These are phyloP conservation scores for Pygoscelis adeliae DNA, from an alignment of 2,113 vertebrate genomes.

Conservation along the genomic window DNA sequence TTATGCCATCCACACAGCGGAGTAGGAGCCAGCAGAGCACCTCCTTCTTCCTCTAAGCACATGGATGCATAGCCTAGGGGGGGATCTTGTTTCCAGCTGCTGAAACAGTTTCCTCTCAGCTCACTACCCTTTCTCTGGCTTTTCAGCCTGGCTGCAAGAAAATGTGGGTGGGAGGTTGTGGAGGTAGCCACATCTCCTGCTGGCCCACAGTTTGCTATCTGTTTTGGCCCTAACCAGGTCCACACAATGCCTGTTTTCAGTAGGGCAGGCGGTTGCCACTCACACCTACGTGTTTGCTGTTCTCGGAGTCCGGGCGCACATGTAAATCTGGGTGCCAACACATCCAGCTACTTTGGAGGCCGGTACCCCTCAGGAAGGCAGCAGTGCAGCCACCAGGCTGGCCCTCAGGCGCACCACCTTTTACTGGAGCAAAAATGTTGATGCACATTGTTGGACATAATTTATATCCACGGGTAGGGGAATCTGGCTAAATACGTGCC, in stretches of 20 bases:
- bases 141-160: not conserved
- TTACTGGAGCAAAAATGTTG: not conserved
- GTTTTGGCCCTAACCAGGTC: not conserved
- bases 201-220: not conserved
- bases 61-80: not conserved
- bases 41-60: not conserved
- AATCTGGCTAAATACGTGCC: not conserved
- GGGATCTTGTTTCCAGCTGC: not conserved
- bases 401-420: accelerated
- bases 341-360: not conserved
- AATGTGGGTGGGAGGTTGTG: accelerated
- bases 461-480: not conserved
- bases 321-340: not conserved
- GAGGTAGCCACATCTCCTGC: not conserved
- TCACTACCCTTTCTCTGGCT: not conserved
- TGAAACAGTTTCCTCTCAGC: not conserved
- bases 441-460: not conserved
- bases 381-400: not conserved
- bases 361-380: not conserved
- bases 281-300: not conserved
- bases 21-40: not conserved
- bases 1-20: not conserved
- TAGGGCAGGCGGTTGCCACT: not conserved
- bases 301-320: accelerated
- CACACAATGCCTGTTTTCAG: not conserved